A percentile compares a stretch with the other conserved stretches of the same genome.
Evolutionary conservation across 1,140 invertebrate genomes (phyloP).

Genomic region (Tyrophagus putrescentiae): DNA sequence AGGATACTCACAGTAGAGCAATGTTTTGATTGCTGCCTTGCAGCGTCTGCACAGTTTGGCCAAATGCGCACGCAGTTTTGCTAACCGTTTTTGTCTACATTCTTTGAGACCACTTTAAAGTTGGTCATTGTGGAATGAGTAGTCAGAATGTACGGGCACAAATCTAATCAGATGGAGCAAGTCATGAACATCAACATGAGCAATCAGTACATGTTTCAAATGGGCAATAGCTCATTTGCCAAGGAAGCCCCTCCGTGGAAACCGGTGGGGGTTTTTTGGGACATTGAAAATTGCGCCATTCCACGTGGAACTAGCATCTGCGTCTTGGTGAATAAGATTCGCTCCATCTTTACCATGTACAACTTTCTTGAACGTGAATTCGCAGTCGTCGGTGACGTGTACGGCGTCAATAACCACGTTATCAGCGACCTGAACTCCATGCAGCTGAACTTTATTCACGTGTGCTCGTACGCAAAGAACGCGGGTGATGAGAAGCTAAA

Average conservation of each 20-base stretch:
- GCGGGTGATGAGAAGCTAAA: conserved; percentile 75
- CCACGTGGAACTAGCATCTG: conserved; percentile 63
- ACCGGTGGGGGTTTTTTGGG: conserved; percentile 79
- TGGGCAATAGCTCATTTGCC: not conserved
- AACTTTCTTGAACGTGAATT: conserved; percentile 59
- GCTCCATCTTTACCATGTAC: conserved; percentile 58
- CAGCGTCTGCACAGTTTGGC: no score
- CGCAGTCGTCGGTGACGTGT: conserved; percentile 55
- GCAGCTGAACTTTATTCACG: conserved; percentile 74
- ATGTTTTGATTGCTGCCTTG: no score
- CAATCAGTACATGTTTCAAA: conserved; percentile 13
- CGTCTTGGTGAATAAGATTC: conserved; percentile 55
- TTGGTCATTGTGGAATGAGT: no score
- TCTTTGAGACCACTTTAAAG: no score
- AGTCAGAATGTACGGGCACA: no score
- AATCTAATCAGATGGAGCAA: not conserved
- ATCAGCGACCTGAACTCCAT: conserved; percentile 72
- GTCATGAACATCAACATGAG: not conserved
- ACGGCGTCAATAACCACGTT: conserved; percentile 57
- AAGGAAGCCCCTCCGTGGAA: no score
- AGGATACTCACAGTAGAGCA: no score
- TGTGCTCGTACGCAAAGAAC: conserved; percentile 67
- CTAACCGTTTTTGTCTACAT: no score
- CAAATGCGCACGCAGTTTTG: no score
- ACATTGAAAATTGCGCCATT: conserved; percentile 77